Evolutionary conservation across 1,140 invertebrate species (phyloP).

Genomic region (Oscheius sp.): DNA sequence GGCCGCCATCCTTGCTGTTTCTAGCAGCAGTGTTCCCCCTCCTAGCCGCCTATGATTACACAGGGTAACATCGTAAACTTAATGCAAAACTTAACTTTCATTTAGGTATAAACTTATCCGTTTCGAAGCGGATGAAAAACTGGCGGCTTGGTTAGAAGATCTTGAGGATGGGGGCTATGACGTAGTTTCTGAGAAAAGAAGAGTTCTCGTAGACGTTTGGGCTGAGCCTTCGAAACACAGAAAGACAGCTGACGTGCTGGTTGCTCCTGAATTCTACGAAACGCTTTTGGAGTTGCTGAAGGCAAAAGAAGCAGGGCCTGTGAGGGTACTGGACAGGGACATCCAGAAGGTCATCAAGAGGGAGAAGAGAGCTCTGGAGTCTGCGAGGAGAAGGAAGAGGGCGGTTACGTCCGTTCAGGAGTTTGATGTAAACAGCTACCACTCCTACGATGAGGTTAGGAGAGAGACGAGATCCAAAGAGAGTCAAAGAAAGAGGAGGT

Average conservation of each 20-base stretch:
- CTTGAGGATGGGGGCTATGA: background rate
- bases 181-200: background rate
- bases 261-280: conserved; percentile 46
- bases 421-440: conserved; percentile 46
- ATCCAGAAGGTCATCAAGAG: conserved; percentile 44
- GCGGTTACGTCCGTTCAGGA: background rate
- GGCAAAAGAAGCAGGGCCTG: conserved; percentile 2
- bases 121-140: conserved; percentile 14
- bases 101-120: conserved; percentile 19
- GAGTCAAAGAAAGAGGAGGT: background rate
- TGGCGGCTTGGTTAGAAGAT: conserved; percentile 18
- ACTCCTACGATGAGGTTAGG: conserved; percentile 45
- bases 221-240: conserved; percentile 42
- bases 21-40: background rate
- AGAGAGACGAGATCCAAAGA: background rate
- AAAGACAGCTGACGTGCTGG: conserved; percentile 43
- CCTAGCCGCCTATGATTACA: background rate
- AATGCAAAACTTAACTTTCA: too few relatives aligned
- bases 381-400: conserved; percentile 17
- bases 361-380: conserved; percentile 32
- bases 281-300: conserved; percentile 36
- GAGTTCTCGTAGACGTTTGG: conserved; percentile 47
- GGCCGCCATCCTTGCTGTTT: too few relatives aligned
- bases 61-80: too few relatives aligned
- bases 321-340: conserved; percentile 39